Evolutionary conservation across 2,113 vertebrate species (phyloP).

Genomic region (Acrocephalus kingi): DNA sequence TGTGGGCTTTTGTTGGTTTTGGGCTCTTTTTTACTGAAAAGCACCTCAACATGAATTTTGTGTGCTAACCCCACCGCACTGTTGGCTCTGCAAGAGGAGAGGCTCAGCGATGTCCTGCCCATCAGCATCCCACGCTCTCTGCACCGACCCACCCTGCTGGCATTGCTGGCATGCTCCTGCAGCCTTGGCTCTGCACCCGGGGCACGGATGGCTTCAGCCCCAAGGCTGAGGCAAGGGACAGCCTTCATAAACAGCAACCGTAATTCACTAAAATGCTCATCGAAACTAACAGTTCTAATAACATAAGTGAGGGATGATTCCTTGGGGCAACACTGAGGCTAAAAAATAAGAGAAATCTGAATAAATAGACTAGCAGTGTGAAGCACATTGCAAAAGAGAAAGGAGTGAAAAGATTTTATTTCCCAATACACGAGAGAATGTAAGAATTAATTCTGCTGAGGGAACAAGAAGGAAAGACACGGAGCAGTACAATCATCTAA

Average conservation of each 20-base stretch:
- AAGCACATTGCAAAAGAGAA: neutral
- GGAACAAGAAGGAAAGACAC: neutral
- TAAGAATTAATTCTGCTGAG: neutral
- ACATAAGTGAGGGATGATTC: neutral
- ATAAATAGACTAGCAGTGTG: neutral
- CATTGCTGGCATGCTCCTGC: neutral
- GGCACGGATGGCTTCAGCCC: neutral
- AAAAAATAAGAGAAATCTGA: neutral
- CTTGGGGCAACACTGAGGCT: neutral
- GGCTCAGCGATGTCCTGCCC: neutral
- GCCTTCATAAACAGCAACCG: accelerated
- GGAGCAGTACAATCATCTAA: neutral
- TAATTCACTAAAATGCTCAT: neutral
- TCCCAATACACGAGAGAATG: neutral
- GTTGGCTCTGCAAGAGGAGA: neutral
- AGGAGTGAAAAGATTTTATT: constrained; percentile 1
- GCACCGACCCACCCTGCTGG: neutral
- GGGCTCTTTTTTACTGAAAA: neutral
- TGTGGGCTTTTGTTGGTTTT: neutral
- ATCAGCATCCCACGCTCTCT: neutral
- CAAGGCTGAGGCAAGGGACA: neutral
- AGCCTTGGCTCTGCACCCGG: neutral
- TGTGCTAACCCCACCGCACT: accelerated
- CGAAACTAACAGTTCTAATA: neutral
- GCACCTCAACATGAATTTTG: neutral